Percentiles rank a stretch among this genome's conserved stretches.
These are phyloP conservation scores for Tokudaia muenninki DNA, from an alignment of 2,797 vertebrate species.

Conservation along the genomic window DNA sequence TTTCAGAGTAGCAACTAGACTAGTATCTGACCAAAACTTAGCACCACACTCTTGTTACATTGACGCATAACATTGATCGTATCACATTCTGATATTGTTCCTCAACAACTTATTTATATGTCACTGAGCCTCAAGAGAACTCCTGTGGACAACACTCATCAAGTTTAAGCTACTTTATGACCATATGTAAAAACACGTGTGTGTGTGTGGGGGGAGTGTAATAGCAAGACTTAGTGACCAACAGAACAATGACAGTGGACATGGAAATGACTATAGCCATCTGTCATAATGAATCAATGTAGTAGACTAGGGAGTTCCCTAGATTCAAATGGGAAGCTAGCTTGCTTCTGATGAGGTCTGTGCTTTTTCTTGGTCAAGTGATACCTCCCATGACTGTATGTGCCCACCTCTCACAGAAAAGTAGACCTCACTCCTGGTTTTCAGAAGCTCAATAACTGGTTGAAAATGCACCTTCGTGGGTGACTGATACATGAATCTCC, in stretches of 20 bases:
- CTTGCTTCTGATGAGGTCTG: not conserved
- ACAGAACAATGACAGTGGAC: not conserved
- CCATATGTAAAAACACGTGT: not conserved
- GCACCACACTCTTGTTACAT: not conserved
- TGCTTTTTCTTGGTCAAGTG: not conserved
- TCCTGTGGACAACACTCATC: not conserved
- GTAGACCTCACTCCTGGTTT: not conserved
- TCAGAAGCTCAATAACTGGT: too few relatives aligned
- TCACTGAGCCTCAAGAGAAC: not conserved
- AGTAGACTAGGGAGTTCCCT: not conserved
- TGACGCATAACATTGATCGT: not conserved
- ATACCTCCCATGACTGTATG: not conserved
- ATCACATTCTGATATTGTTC: not conserved
- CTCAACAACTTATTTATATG: not conserved
- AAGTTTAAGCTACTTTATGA: not conserved
- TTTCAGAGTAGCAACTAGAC: not conserved
- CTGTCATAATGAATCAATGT: not conserved
- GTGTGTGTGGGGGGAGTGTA: not conserved
- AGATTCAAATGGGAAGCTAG: not conserved
- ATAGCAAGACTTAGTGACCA: not conserved
- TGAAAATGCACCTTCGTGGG: not conserved
- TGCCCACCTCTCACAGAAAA: not conserved
- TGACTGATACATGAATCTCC: not conserved
- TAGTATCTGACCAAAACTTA: not conserved
- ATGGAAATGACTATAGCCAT: not conserved